Evolutionary conservation across 2,888 invertebrate genomes (phyloP).

Genomic region (Neocrepidodera transversa): DNA sequence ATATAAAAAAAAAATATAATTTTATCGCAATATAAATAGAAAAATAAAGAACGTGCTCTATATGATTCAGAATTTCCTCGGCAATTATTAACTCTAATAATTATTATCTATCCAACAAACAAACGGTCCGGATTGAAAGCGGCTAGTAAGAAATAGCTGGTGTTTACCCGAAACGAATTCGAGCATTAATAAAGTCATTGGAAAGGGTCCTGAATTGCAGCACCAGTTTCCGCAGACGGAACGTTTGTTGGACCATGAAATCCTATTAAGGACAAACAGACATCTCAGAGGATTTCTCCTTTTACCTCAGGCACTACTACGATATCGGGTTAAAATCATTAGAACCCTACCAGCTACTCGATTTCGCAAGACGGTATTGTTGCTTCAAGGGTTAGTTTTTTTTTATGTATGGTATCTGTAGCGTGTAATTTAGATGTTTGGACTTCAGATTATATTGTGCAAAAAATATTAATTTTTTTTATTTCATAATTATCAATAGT

Average conservation of each 20-base stretch:
- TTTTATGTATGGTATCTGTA: too few relatives aligned
- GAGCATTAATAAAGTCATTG: conserved; percentile 28
- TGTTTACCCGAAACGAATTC: conserved; percentile 20
- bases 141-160: conserved; percentile 19
- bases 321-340: conserved; percentile 31
- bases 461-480: too few relatives aligned
- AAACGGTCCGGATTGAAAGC: not conserved
- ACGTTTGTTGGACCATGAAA: conserved; percentile 25
- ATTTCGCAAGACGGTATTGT: conserved; percentile 14
- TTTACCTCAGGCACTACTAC: conserved; percentile 19
- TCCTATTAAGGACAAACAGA: conserved; percentile 30
- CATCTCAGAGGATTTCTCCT: conserved; percentile 23
- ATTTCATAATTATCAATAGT: too few relatives aligned
- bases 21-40: too few relatives aligned
- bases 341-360: conserved; percentile 9
- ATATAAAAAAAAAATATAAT: too few relatives aligned
- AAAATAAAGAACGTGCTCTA: too few relatives aligned
- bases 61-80: too few relatives aligned
- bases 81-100: not conserved
- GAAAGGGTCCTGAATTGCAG: conserved; percentile 18
- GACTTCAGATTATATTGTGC: too few relatives aligned
- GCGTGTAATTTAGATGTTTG: too few relatives aligned
- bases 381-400: not conserved
- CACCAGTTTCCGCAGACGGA: conserved; percentile 7
- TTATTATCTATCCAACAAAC: not conserved